Evolutionary conservation across 2,797 vertebrate species (phyloP).

Genomic region (Danio choprae): DNA sequence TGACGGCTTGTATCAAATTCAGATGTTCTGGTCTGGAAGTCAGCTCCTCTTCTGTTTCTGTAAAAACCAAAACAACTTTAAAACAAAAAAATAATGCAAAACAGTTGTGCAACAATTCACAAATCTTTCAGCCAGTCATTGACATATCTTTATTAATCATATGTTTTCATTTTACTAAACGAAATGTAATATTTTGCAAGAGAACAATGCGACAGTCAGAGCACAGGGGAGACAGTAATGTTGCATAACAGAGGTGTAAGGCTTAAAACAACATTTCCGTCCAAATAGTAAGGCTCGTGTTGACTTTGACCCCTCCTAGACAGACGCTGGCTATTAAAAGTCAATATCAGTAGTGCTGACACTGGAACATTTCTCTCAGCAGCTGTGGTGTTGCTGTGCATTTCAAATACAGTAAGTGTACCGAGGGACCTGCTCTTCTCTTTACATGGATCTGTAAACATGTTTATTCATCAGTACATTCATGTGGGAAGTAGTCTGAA

Average conservation of each 20-base stretch:
- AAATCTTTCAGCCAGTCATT: not conserved
- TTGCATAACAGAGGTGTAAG: slow-evolving; percentile 30
- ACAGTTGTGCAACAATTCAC: not conserved
- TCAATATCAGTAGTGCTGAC: slow-evolving; percentile 30
- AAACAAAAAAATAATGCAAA: not conserved
- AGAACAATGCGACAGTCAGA: not conserved
- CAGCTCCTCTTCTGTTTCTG: not conserved
- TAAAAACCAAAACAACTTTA: not conserved
- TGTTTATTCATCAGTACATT: not conserved
- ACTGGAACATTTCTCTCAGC: slow-evolving; percentile 4
- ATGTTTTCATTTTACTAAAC: not conserved
- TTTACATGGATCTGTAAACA: slow-evolving; percentile 16
- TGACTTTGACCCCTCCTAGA: slow-evolving; percentile 24
- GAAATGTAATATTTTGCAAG: not conserved
- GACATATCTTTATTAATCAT: not conserved
- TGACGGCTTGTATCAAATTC: not conserved
- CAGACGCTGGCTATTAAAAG: slow-evolving; percentile 33
- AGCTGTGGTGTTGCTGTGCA: not conserved
- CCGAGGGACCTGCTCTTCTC: slow-evolving; percentile 13
- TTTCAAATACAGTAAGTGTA: not conserved
- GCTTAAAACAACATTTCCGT: slow-evolving; percentile 16
- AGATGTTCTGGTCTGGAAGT: slow-evolving; percentile 10
- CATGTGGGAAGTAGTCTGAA: not conserved
- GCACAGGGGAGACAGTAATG: slow-evolving; percentile 4
- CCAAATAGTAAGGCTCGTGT: not conserved